Evolutionary conservation across 2,113 vertebrate genomes (phyloP), one percentile per base, ranked within the genome.

Genomic region (Hippocampus zosterae): DNA sequence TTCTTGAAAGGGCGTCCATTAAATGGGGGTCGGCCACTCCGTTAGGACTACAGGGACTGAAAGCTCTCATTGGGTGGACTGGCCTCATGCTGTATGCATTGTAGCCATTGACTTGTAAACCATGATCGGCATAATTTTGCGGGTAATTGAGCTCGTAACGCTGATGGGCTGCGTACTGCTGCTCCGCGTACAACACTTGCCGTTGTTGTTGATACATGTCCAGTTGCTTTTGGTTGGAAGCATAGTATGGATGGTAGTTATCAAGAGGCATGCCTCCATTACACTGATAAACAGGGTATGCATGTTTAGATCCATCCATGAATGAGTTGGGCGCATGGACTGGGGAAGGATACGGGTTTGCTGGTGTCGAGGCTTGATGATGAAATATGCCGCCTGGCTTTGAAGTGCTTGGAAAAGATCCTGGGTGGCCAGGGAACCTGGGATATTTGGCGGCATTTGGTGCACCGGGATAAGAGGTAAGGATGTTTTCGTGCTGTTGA

Each of bases 211-310:
- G 90, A 65, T 95, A 97, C 19, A 95, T 82, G 69, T 95, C 94
- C 79, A 94, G 48, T 67, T 94, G 91, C 85, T 95, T 97, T 88
- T 93, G 83, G 78, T 93, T 94, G 63, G 94, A 77, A 74, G 93
- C 78, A 76, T 93, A 97, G 78, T 93, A 93, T 19, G 92, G 84
- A 78, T 93, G 84, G 70, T 92, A 95, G 80, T 81, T 95, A 70
- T 98, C 94, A 81, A 93, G 67, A 2, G 94, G 75, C 80, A 93
- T 76, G 70, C 90, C 94, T 73, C 95, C 95, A 69, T 97, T 98
- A 89, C 93, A 95, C 68, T 94, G 95, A 76, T 95, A 97, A 29
- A 93, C 86, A 62, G 92, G 84, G 63, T 95, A 96, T 66, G 94
- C 92, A 75, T 80, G 87, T 83, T 90, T 93, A 75, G 95, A 92